Evolutionary conservation across 2,113 vertebrate species (phyloP).

Genomic region (Ahaetulla prasina): DNA sequence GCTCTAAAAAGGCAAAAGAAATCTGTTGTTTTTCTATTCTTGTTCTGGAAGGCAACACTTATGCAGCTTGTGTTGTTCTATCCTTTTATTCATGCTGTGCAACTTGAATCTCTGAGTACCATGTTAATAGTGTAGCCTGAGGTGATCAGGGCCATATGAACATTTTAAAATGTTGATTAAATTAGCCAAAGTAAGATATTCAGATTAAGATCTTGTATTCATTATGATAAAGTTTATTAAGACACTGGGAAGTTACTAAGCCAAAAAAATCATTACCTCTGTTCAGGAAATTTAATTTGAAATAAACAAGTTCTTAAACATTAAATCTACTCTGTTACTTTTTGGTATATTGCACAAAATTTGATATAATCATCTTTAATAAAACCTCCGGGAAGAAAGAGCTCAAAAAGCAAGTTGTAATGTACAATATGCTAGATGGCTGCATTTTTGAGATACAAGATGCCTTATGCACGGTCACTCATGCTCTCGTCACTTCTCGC

Average conservation of each 20-base stretch:
- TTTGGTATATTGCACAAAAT: slow-evolving; percentile 30
- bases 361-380: slow-evolving; percentile 21
- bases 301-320: slow-evolving; percentile 54
- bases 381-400: slow-evolving; percentile 15
- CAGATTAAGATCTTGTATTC: slow-evolving; percentile 41
- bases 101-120: slow-evolving; percentile 34
- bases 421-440: not conserved
- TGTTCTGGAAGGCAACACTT: slow-evolving; percentile 42
- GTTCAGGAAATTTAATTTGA: slow-evolving; percentile 45
- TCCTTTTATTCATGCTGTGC: slow-evolving; percentile 43
- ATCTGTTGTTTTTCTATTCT: slow-evolving; percentile 38
- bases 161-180: slow-evolving; percentile 52
- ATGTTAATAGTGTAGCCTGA: slow-evolving; percentile 45
- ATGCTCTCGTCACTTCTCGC: no score
- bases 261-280: slow-evolving; percentile 49
- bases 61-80: slow-evolving; percentile 39
- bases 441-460: not conserved
- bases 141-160: slow-evolving; percentile 40
- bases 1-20: slow-evolving; percentile 39
- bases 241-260: slow-evolving; percentile 36
- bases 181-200: slow-evolving; percentile 39
- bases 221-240: slow-evolving; percentile 56
- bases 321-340: slow-evolving; percentile 32
- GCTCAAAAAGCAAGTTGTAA: not conserved
- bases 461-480: no score